Conservation (phyloP, 2,888 invertebrate species). For the Diloba caeruleocephala region DNA sequence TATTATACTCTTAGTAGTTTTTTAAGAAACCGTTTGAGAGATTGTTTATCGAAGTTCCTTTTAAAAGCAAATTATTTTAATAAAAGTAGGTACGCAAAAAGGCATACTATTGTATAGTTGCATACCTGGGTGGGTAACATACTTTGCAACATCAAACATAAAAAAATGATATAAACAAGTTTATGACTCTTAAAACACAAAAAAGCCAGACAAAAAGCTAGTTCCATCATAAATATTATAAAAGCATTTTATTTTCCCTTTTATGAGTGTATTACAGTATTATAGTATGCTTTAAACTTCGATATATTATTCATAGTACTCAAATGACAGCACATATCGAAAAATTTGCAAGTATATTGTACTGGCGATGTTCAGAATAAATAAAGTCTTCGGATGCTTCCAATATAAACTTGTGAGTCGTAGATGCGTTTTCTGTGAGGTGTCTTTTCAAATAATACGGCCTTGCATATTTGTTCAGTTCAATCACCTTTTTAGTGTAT, state of each 20-base stretch:
- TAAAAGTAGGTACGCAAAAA: no score
- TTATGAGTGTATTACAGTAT: constrained; percentile 27
- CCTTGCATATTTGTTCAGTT: constrained; percentile 8
- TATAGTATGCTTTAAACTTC: constrained; percentile 27
- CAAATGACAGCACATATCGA: constrained; percentile 56
- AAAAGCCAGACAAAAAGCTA: not conserved
- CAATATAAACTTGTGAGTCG: constrained; percentile 27
- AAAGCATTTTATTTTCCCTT: not conserved
- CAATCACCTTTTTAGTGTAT: constrained; percentile 6
- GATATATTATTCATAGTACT: constrained; percentile 58
- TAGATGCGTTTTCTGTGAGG: constrained; percentile 19
- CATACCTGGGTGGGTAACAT: no score
- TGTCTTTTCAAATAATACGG: constrained; percentile 1
- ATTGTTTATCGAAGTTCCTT: no score
- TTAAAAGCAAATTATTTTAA: no score
- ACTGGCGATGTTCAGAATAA: constrained; percentile 50
- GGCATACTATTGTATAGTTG: no score
- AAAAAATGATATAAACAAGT: not conserved
- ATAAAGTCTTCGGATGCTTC: constrained; percentile 36
- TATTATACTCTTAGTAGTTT: no score
- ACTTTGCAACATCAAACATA: no score
- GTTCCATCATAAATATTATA: constrained; percentile 1
- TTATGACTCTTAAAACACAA: not conserved
- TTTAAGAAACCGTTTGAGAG: no score
- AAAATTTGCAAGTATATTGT: constrained; percentile 64